Evolutionary conservation across 2,797 vertebrate species (phyloP), one percentile per base, ranked within the genome.

Genomic region (Dendrocincla fuliginosa): DNA sequence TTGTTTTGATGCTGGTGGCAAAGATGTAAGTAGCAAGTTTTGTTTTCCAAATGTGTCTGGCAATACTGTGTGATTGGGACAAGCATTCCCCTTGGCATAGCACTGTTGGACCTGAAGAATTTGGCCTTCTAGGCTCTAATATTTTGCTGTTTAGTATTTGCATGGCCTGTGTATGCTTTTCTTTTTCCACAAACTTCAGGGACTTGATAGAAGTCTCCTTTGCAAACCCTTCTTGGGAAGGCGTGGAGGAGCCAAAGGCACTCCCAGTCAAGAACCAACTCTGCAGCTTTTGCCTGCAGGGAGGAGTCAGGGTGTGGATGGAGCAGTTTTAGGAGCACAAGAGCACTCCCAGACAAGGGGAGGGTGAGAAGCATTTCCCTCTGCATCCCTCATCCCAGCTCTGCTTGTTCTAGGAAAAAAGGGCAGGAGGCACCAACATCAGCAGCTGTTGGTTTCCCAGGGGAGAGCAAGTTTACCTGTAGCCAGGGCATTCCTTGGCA

Each of bases 311-410:
- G 2, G 5, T 52, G 35, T 37, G 55, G 32, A 57, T 53, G 46
- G 68, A 77, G 24, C 0, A 0, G 25, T 16, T 87, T 33, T 20
- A 55, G 63, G 9, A 32, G 33, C 35, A n/a, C 1, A 8, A 9
- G 46, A 53, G 55, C 9, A 42, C 9, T 13, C 14, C 14, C 39
- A 39, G 33, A 18, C 1, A 5, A 70, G 27, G 18, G 33, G 37
- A 73, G 16, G 1, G 10, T 27, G 35, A 61, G 3, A 13, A 28
- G 9, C 2, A 10, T 4, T 32, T 57, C 84, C 16, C 14, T 70
- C 9, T 13, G 9, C 35, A 46, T 5, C 17, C 33, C 16, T 74
- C 11, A 8, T 73, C 56, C 9, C 23, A 87, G 39, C 15, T 41
- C 17, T 35, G 24, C 4, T 0, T 30, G 6, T 11, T 41, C 35